These are phyloP conservation scores for Catharus fuscescens DNA, from an alignment of 2,113 vertebrate species.

Conservation along the genomic window DNA sequence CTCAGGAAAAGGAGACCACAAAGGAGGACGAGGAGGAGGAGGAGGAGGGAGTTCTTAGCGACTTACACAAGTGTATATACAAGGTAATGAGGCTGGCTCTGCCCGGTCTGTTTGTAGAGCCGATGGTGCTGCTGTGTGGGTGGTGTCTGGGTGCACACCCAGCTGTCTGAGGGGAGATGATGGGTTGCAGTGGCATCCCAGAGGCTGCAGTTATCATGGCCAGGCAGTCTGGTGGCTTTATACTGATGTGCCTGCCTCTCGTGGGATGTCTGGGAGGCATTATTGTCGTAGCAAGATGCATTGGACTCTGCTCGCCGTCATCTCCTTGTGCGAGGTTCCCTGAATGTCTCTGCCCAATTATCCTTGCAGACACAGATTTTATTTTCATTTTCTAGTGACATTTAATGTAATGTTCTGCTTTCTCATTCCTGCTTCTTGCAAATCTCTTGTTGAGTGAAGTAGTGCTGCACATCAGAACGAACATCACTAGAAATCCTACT, in stretches of 20 bases:
- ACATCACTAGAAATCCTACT: neutral
- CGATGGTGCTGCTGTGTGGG: rapidly evolving
- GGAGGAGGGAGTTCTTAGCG: conserved; percentile 84
- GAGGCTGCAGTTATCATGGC: neutral
- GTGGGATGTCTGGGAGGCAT: neutral
- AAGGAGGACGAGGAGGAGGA: conserved; percentile 88
- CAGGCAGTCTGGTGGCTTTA: neutral
- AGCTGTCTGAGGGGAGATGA: rapidly evolving
- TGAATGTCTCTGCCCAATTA: neutral
- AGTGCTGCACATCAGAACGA: neutral
- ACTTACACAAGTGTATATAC: conserved; percentile 98
- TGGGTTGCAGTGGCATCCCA: neutral
- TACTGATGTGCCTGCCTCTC: neutral
- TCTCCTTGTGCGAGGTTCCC: neutral
- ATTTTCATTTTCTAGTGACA: conserved; percentile 39
- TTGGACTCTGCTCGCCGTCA: neutral
- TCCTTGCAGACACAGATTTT: neutral
- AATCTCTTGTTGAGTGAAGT: neutral
- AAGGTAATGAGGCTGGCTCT: conserved; percentile 80
- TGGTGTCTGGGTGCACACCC: neutral
- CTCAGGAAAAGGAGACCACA: conserved; percentile 95
- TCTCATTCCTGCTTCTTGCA: neutral
- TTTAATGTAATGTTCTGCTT: conserved; percentile 12
- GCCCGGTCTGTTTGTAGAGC: rapidly evolving
- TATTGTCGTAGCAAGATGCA: neutral